These are phyloP conservation scores for Gortyna flavago DNA, from an alignment of 2,888 invertebrate genomes.

Conservation along the genomic window DNA sequence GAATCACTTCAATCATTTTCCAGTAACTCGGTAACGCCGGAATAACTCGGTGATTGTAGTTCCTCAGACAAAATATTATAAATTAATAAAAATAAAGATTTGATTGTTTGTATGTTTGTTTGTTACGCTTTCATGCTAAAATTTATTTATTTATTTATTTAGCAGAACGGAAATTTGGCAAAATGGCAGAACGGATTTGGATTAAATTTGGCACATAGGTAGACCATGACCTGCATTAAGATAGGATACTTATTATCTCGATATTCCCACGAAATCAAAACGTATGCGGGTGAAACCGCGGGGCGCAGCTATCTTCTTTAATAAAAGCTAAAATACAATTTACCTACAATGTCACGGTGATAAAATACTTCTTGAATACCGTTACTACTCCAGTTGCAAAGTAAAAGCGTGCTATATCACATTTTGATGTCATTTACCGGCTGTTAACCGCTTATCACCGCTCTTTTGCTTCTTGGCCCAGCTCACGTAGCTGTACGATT, in stretches of 20 bases:
- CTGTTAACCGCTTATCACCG: neutral
- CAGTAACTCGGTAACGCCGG: too few relatives aligned
- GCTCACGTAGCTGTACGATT: neutral
- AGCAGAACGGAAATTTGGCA: too few relatives aligned
- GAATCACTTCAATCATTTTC: too few relatives aligned
- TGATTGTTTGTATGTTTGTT: too few relatives aligned
- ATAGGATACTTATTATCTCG: too few relatives aligned
- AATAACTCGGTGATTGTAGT: too few relatives aligned
- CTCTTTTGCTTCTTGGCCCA: neutral
- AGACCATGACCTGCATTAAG: too few relatives aligned
- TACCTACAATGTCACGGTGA: constrained; percentile 4
- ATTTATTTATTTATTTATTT: too few relatives aligned
- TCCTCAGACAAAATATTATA: neutral
- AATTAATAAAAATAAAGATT: too few relatives aligned
- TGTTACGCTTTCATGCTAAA: too few relatives aligned
- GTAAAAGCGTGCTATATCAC: constrained; percentile 21
- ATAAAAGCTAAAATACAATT: neutral
- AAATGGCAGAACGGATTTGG: too few relatives aligned
- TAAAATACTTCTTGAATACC: neutral
- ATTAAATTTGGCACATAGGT: too few relatives aligned
- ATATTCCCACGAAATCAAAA: neutral
- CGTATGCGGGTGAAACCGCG: neutral
- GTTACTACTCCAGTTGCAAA: neutral
- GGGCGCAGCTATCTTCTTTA: neutral
- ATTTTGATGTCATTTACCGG: constrained; percentile 1